Base-by-base conservation (phyloP, 2,797 vertebrate species). In the Ficedula albicollis region DNA sequence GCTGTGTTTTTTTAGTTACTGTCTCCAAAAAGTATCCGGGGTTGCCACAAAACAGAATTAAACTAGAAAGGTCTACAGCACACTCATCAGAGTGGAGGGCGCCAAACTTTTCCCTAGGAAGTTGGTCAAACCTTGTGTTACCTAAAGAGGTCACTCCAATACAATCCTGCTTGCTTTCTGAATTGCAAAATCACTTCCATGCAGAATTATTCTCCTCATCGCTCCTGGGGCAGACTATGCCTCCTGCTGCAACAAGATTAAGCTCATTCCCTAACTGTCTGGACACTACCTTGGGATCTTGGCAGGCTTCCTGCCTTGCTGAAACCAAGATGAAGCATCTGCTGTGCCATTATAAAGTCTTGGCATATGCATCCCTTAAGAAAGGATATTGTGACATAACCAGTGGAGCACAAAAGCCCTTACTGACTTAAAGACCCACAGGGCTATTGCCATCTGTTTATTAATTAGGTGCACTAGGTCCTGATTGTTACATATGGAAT, bases 401-500 rank as follows among this genome's bases (percentile, higher is more conserved):
- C 89, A 96, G 77, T 82, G 77, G 59, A 92, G 90, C 89, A 94
- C 81, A 69, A 94, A 96, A 93, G 88, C 43, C 94, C 81, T 96
- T 66, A 79, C 74, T 87, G 81, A 84, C 67, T 92, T 84, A 66
- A 82, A 64, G 59, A 87, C 63, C 70, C 89, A 82, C 32, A 92
- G 74, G 77, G 86, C 14, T 92, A 88, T 59, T 73, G 39, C 77
- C 92, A 95, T 94, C 95, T 96, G 77, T 59, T 95, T 92, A 92
- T 90, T 95, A 96, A 87, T 95, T 89, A 90, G 67, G 55, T 79
- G 52, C 26, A 56, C 48, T 64, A 72, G 49, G 32, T 58, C 36
- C 69, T 82, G 84, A 27, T 52, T 64, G 5, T 79, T 92, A 52
- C n/a, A 66, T 58, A 87, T 55, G 32, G 55, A 92, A 87, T 30